phyloP scores from a whole-genome alignment of 2,797 vertebrate species.

The Spheniscus humboldti region DNA sequence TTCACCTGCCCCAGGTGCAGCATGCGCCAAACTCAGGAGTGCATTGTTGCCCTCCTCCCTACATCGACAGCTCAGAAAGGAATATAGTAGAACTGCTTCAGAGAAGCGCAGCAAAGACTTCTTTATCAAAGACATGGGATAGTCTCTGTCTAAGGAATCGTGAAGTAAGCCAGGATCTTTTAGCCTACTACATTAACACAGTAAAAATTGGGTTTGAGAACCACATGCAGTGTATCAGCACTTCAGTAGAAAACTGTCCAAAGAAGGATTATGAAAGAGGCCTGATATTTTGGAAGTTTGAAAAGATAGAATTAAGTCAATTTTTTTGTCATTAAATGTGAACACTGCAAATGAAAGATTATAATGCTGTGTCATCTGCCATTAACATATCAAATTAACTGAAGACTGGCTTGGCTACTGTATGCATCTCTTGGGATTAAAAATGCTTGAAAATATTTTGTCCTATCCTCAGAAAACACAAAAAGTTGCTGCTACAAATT shows the following conservation, averaged over 20 bases:
- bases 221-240: neutral
- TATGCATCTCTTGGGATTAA: neutral
- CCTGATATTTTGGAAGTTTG: neutral
- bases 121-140: neutral
- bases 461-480: neutral
- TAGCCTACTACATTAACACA: fast-evolving
- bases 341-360: neutral
- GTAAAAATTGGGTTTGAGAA: neutral
- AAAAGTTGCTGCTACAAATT: neutral
- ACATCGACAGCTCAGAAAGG: neutral
- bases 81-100: neutral
- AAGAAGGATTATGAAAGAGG: neutral
- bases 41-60: neutral
- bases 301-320: neutral
- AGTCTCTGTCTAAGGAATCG: fast-evolving
- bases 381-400: neutral
- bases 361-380: neutral
- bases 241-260: neutral
- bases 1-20: neutral
- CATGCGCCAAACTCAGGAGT: neutral
- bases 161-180: neutral
- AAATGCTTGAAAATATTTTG: neutral
- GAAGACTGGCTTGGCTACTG: neutral
- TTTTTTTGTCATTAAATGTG: neutral
- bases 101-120: neutral